Evolutionary conservation across 2,113 vertebrate species (phyloP).

Genomic region (Syngnathoides biaculeatus): DNA sequence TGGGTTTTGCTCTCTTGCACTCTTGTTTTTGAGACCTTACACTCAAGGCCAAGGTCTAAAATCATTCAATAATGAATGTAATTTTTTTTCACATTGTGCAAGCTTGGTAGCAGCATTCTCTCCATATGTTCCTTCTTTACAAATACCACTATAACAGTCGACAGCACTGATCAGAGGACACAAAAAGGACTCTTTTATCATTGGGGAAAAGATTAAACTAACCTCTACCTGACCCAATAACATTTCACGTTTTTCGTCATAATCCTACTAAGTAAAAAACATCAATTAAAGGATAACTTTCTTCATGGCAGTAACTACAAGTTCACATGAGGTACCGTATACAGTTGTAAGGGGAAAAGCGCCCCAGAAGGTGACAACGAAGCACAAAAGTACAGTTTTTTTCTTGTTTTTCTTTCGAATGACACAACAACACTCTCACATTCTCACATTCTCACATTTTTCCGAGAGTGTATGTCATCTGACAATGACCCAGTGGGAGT

Average conservation of each 20-base stretch:
- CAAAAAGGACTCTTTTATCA: no score
- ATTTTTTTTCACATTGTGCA: slow-evolving; percentile 19
- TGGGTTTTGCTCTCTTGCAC: slow-evolving; percentile 30
- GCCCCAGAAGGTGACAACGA: no score
- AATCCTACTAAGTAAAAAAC: no score
- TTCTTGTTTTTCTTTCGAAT: neutral
- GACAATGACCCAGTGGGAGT: slow-evolving; percentile 74
- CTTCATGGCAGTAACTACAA: neutral
- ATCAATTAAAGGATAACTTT: neutral
- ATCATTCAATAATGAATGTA: no score
- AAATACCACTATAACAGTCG: no score
- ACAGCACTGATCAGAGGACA: no score
- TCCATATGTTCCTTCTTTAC: slow-evolving; percentile 7
- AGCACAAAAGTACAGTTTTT: no score
- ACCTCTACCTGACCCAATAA: no score
- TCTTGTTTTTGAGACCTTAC: neutral
- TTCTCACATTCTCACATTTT: slow-evolving; percentile 24
- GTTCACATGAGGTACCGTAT: neutral
- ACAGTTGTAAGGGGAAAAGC: neutral
- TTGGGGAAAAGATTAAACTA: neutral
- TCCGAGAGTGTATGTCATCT: slow-evolving; percentile 63
- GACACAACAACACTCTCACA: neutral
- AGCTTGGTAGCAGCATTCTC: slow-evolving; percentile 22
- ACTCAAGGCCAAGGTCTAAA: slow-evolving; percentile 31
- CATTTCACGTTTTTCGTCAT: no score